phyloP scores from a whole-genome alignment of 2,888 invertebrate species.

The Epinotia brunnichana region DNA sequence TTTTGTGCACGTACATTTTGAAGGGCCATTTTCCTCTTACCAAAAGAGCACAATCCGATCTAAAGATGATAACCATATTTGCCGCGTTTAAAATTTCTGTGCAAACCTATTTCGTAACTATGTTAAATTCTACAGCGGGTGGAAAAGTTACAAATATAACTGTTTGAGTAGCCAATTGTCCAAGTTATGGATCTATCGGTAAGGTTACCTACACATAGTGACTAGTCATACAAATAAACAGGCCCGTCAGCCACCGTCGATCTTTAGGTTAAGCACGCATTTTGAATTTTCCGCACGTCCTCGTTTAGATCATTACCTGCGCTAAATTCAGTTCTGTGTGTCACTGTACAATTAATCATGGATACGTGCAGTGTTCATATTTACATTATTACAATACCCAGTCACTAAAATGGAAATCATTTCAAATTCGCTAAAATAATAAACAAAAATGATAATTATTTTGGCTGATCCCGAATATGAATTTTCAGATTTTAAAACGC shows the following conservation, averaged over 20 bases:
- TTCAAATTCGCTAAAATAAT: background rate
- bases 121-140: too few relatives aligned
- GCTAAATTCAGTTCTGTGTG: conserved; percentile 32
- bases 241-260: background rate
- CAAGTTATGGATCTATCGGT: too few relatives aligned
- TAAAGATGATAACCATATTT: background rate
- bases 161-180: too few relatives aligned
- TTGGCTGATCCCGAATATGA: too few relatives aligned
- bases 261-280: conserved; percentile 23
- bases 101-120: background rate
- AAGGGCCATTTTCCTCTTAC: conserved; percentile 1
- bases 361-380: conserved; percentile 22
- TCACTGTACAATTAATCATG: conserved; percentile 36
- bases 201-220: background rate
- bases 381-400: background rate
- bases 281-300: conserved; percentile 33
- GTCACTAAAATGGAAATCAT: background rate
- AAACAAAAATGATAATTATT: background rate
- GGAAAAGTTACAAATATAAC: too few relatives aligned
- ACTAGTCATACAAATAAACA: background rate
- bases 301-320: conserved; percentile 27
- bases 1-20: conserved; percentile 5
- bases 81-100: background rate
- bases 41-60: background rate
- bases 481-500: too few relatives aligned